Base-by-base conservation (phyloP, 2,888 invertebrate species). In the Dusona sp. region DNA sequence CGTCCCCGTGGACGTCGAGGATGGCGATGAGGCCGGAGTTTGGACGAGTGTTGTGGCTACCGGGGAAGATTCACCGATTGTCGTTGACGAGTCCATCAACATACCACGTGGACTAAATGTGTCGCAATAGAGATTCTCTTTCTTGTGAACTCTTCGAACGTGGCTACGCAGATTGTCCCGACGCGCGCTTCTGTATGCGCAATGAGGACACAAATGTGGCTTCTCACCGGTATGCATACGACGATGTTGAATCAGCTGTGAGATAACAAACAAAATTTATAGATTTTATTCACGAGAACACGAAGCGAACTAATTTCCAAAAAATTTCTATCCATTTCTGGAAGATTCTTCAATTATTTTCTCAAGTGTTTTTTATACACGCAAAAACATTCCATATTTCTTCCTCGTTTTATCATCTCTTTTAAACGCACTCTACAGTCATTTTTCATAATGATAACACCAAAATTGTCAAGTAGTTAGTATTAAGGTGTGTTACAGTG, bases 191-290 rank as follows among this genome's bases (percentile, higher is more conserved):
- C 95, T 94, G 89, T 95, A 95, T n/a, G 94, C 94, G 90, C 95
- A 95, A 88, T 95, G 95, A 13, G 95, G 95, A 90, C 95, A 95
- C 16, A 95, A 92, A 90, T 95, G 95, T 3, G 95, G 95, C 84
- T 95, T 95, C 88, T 95, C 95, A 7, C 95, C 95, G 54, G 95
- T 95, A 89, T 95, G 95, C 95, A 95, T 95, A 84, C 95, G 93
- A 77, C 95, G 94, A 90, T 95, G 95, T 90, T 95, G 95, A 84
- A 95, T 95, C 72, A 95, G 90, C 95, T 95, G 90, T 3, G 87
- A 83, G 82, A 13, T 48, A 16, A 61, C 51, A 83, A 84, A 19
- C 57, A 9, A 36, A 54, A 67, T 64, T 75, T n/a, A 38, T 57
- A 25, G 22, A 72, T 25, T 29, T 61, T 29, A 13, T 61, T 6